Conservation (phyloP, 1,140 invertebrate species). For the Gonatopus flavifemur region DNA sequence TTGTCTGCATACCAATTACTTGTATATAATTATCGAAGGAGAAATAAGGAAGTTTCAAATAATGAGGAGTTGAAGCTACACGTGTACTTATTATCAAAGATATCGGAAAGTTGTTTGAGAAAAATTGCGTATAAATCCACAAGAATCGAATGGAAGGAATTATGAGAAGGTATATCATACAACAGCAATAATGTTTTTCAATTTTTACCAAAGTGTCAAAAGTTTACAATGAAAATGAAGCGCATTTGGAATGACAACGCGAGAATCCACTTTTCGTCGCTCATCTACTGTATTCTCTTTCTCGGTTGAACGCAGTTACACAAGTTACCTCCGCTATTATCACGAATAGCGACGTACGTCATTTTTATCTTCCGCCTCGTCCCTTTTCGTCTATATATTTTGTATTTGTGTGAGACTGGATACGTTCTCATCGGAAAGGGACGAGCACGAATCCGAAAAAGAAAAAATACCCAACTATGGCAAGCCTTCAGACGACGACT, state of each 20-base stretch:
- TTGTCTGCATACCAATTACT: no score
- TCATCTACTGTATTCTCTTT: constrained; percentile 15
- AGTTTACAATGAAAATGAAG: constrained; percentile 22
- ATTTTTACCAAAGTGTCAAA: background rate
- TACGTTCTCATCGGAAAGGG: no score
- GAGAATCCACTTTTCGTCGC: constrained; percentile 30
- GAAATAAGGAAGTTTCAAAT: no score
- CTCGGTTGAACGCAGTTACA: constrained; percentile 6
- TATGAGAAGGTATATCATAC: no score
- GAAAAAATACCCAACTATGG: constrained; percentile 12
- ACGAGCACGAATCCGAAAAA: constrained; percentile 11
- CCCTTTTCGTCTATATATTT: constrained; percentile 10
- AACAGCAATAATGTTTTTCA: no score
- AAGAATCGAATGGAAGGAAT: no score
- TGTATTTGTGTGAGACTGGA: no score
- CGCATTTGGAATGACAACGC: constrained; percentile 38
- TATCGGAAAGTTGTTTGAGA: no score
- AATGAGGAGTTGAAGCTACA: no score
- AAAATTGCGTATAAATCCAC: no score
- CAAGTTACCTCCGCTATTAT: constrained; percentile 43
- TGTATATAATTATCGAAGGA: no score
- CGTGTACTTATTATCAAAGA: no score
- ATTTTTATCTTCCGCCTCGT: constrained; percentile 39
- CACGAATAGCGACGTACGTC: constrained; percentile 44
- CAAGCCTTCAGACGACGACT: background rate